A percentile compares a stretch with the other conserved stretches of the same genome.
phyloP scores from a whole-genome alignment of 2,888 invertebrate species.

The Patella caerulea region DNA sequence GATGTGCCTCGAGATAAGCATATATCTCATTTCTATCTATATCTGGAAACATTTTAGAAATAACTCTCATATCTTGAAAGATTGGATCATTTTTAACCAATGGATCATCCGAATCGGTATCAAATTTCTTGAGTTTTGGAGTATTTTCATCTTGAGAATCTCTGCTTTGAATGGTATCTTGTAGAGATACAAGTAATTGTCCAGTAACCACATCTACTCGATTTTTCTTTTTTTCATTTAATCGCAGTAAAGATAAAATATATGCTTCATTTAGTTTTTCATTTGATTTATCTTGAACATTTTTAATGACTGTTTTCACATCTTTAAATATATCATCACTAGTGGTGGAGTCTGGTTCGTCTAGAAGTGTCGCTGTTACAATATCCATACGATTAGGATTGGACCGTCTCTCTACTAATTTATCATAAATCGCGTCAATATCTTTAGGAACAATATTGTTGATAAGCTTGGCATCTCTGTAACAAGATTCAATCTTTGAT shows the following conservation, averaged over 20 bases:
- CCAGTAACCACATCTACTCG: conserved; percentile 40
- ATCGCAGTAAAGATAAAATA: conserved; percentile 43
- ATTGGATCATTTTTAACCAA: conserved; percentile 54
- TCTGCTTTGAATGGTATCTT: neutral
- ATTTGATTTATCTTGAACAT: conserved; percentile 32
- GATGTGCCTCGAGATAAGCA: conserved; percentile 63
- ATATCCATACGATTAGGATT: conserved; percentile 52
- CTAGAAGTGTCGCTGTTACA: conserved; percentile 52
- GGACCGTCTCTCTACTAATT: conserved; percentile 42
- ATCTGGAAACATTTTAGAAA: conserved; percentile 60
- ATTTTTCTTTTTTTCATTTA: conserved; percentile 29
- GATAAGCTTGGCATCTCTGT: conserved; percentile 51
- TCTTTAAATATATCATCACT: conserved; percentile 37
- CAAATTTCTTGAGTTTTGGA: conserved; percentile 32
- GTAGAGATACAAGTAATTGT: conserved; percentile 26
- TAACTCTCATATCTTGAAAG: conserved; percentile 54
- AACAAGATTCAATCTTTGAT: conserved; percentile 47
- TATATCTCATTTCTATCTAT: conserved; percentile 64
- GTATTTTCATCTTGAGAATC: conserved; percentile 32
- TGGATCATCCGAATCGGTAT: conserved; percentile 44
- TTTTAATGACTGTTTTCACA: conserved; percentile 44
- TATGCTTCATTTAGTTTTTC: conserved; percentile 33
- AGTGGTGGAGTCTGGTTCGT: conserved; percentile 26
- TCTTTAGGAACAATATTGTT: conserved; percentile 43
- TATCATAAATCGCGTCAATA: conserved; percentile 46